Percentiles rank a stretch among this genome's conserved stretches.
These are phyloP conservation scores for Sarcophaga rosellei DNA, from an alignment of 2,888 invertebrate genomes.

Conservation along the genomic window DNA sequence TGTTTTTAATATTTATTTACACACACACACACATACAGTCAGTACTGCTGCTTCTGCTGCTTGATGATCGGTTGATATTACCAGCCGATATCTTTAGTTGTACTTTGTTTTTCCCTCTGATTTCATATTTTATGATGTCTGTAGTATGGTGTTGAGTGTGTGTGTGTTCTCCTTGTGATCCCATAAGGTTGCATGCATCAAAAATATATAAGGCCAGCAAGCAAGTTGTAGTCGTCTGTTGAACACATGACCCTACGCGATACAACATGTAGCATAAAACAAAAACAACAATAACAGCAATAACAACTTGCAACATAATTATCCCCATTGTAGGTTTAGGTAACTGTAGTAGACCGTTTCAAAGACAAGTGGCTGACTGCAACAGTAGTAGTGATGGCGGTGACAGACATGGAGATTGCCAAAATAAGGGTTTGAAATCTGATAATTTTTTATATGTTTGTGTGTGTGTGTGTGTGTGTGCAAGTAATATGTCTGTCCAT, in stretches of 20 bases:
- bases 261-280: constrained; percentile 30
- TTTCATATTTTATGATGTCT: not conserved
- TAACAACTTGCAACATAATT: constrained; percentile 6
- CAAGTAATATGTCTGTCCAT: not conserved
- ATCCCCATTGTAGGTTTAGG: not conserved
- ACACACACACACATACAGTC: constrained; percentile 8
- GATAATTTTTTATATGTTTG: constrained; percentile 36
- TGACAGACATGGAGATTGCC: not conserved
- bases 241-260: constrained; percentile 58
- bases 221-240: constrained; percentile 51
- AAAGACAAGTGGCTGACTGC: constrained; percentile 10
- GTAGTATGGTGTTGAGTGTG: not conserved
- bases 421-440: constrained; percentile 58
- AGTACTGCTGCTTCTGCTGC: not conserved
- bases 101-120: not conserved
- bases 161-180: constrained; percentile 36
- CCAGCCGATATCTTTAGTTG: not conserved
- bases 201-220: constrained; percentile 22
- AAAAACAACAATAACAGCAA: not conserved
- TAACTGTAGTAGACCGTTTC: constrained; percentile 11
- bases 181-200: constrained; percentile 57
- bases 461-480: not conserved
- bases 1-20: not conserved
- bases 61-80: not conserved
- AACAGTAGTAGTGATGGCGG: not conserved